Conservation (phyloP, 2,113 vertebrate species). For the Colistium nudipinnis region DNA sequence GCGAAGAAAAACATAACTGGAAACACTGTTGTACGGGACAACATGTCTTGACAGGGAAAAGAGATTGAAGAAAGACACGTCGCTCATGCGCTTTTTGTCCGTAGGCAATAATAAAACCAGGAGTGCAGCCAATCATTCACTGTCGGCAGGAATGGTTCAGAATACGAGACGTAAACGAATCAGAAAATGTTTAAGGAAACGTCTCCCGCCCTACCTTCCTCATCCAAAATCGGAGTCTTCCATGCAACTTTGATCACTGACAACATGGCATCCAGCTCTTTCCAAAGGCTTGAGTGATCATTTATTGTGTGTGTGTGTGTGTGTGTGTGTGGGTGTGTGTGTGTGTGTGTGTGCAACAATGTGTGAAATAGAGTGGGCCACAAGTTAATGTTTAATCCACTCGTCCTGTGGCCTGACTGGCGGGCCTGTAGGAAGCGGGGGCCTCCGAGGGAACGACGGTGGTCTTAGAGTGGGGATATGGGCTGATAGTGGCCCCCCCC, state of each 20-base stretch:
- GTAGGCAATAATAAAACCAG: not conserved
- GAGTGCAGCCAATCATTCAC: not conserved
- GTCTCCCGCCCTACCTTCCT: constrained; percentile 51
- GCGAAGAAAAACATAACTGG: not conserved
- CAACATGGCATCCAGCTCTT: constrained; percentile 28
- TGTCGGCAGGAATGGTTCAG: not conserved
- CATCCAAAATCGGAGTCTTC: constrained; percentile 31
- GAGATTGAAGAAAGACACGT: not conserved
- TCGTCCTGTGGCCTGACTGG: constrained; percentile 53
- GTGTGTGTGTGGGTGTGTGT: constrained; percentile 7
- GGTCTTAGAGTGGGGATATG: constrained; percentile 41
- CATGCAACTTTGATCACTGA: constrained; percentile 12
- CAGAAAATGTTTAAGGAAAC: not conserved
- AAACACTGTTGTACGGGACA: not conserved
- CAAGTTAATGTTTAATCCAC: constrained; percentile 73
- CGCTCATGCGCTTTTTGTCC: not conserved
- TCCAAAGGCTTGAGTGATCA: constrained; percentile 19
- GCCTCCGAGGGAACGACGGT: constrained; percentile 20
- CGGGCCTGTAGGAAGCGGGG: constrained; percentile 48
- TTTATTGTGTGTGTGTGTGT: constrained; percentile 25
- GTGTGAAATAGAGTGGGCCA: not conserved
- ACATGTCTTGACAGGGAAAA: not conserved
- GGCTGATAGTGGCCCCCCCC: constrained; percentile 54
- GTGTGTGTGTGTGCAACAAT: constrained; percentile 10
- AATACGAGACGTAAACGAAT: not conserved